These are phyloP conservation scores for Brachionus angularis DNA, from an alignment of 1,140 invertebrate species.

Conservation along the genomic window DNA sequence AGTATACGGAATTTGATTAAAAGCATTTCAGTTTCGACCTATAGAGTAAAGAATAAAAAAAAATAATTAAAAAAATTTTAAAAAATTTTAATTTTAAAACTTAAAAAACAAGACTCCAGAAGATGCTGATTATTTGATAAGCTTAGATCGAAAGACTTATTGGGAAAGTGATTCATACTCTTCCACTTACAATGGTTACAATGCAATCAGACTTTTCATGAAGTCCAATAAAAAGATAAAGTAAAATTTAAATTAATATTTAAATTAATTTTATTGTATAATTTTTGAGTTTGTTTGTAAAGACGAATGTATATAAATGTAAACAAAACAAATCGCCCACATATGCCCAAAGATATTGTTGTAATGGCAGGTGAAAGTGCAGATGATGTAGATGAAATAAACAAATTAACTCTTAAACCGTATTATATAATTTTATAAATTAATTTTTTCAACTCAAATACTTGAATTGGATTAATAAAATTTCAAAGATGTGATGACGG, in stretches of 20 bases:
- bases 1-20: slow-evolving; percentile 54
- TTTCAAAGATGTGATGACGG: slow-evolving; percentile 26
- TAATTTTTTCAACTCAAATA: background rate
- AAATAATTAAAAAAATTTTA: background rate
- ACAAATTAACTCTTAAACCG: slow-evolving; percentile 50
- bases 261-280: background rate
- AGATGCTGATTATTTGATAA: slow-evolving; percentile 49
- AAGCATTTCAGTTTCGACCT: slow-evolving; percentile 50
- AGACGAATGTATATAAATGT: slow-evolving; percentile 49
- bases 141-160: slow-evolving; percentile 54
- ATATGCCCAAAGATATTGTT: slow-evolving; percentile 46
- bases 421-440: slow-evolving; percentile 47
- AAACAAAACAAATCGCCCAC: slow-evolving; percentile 56
- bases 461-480: background rate
- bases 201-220: slow-evolving; percentile 40
- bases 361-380: slow-evolving; percentile 51
- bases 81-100: background rate
- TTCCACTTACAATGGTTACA: background rate
- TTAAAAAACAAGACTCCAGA: background rate
- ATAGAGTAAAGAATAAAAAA: background rate
- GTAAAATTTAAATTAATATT: background rate
- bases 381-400: slow-evolving; percentile 51
- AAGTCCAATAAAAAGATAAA: slow-evolving; percentile 22
- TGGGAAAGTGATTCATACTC: slow-evolving; percentile 58
- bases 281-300: slow-evolving; percentile 42